Evolutionary conservation across 2,888 invertebrate genomes (phyloP), one percentile per base, ranked within the genome.

Genomic region (Busseola fusca): DNA sequence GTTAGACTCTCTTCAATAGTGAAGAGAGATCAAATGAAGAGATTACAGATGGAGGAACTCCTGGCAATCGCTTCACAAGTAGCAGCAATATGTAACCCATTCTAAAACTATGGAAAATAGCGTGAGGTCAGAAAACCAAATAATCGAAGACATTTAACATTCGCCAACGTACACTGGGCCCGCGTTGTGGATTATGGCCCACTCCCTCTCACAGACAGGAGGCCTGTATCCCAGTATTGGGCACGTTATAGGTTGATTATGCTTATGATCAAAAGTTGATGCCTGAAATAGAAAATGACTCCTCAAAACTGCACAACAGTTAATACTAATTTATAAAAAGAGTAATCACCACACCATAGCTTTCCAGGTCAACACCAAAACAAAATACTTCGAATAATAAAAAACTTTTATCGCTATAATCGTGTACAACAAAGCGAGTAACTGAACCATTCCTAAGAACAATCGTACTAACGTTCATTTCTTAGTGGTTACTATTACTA

Each of bases 361-460:
- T 34, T 63, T 64, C 40, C 58, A 74, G 59, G 27, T 74, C 70
- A 74, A 37, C 54, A 58, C 14, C 34, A 40, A 68, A 67, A 64
- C 56, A 65, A 76, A 65, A 63, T 50, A 58, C 67, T 54, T 60
- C 30, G 34, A 10, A 30, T 71, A 66, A 66, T 66, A 63, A 66
- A 64, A 69, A 63, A 66, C 65, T 59, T 63, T 69, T 79, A 79
- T 79, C 79, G 78, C 14, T 18, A 3, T 63, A 34, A 64, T 64
- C 45, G 34, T 62, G 37, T 10, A 54, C 57, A 68, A 63, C 14
- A 79, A 79, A 69, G 71, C 34, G 65, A 67, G 52, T 72, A 76
- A 60, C 60, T 63, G 64, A 58, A 70, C 52, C 52, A 59, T 71
- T 78, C 66, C 70, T 69, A 14, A 69, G 68, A 78, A 81, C 81